A percentile compares a stretch with the other conserved stretches of the same genome.
Conservation (phyloP, 2,888 invertebrate species). For the Toxonevra muliebris region DNA sequence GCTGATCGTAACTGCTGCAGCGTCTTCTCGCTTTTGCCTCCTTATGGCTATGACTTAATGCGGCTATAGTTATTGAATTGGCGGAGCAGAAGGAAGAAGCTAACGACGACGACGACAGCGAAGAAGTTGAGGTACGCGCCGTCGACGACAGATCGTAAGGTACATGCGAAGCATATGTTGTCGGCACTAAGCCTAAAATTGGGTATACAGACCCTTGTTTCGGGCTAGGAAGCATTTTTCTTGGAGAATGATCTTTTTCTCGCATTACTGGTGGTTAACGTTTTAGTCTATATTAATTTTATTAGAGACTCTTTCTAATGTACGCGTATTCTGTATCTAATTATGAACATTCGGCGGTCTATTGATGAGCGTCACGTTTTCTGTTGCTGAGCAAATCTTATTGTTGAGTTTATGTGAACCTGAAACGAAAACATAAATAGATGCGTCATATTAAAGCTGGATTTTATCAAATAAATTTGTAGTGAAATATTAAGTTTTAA, state of each 20-base stretch:
- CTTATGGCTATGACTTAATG: constrained; percentile 46
- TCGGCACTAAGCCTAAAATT: constrained; percentile 69
- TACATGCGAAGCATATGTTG: constrained; percentile 67
- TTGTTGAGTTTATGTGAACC: constrained; percentile 13
- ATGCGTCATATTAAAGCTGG: too few relatives aligned
- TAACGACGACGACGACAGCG: constrained; percentile 58
- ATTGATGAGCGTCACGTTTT: background rate
- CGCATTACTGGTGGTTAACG: constrained; percentile 71
- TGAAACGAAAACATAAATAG: background rate
- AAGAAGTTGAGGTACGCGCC: constrained; percentile 55
- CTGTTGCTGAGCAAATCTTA: background rate
- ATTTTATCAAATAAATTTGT: too few relatives aligned
- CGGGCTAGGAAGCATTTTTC: constrained; percentile 83
- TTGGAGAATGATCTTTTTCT: constrained; percentile 91
- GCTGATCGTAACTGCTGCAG: constrained; percentile 72
- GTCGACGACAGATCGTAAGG: constrained; percentile 73
- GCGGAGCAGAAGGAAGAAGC: background rate
- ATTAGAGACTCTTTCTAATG: background rate
- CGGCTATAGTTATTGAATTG: constrained; percentile 38
- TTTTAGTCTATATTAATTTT: constrained; percentile 11
- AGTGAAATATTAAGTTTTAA: too few relatives aligned
- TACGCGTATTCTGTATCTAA: constrained; percentile 7
- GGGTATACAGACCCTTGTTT: constrained; percentile 81
- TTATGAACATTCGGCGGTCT: background rate
- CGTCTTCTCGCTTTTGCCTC: constrained; percentile 53